Conservation (phyloP, 2,113 vertebrate species). For the Spea bombifrons region DNA sequence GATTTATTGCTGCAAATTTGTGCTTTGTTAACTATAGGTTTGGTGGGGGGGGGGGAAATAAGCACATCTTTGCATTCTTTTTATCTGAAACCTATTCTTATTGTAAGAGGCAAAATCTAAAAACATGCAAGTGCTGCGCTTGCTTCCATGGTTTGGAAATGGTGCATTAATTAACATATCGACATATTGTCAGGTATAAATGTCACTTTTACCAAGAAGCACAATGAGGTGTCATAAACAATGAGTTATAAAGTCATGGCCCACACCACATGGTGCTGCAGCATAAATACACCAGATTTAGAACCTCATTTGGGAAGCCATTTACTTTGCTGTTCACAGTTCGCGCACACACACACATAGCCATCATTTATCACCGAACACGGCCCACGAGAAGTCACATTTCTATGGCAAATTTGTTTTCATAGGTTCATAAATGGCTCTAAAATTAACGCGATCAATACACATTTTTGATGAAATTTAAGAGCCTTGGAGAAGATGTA, state of each 20-base stretch:
- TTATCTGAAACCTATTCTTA: constrained; percentile 21
- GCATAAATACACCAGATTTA: constrained; percentile 8
- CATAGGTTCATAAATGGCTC: not conserved
- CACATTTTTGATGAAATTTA: not conserved
- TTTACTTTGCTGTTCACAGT: not conserved
- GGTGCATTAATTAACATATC: constrained; percentile 45
- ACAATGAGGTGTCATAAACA: constrained; percentile 52
- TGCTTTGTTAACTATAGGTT: constrained; percentile 45
- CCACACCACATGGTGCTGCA: not conserved
- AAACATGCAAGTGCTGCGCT: constrained; percentile 36
- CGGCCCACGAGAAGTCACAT: not conserved
- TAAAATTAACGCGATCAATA: not conserved
- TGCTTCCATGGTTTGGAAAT: constrained; percentile 40
- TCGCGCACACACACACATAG: not conserved
- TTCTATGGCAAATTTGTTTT: not conserved
- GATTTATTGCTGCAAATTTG: constrained; percentile 44
- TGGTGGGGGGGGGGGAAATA: constrained; percentile 11
- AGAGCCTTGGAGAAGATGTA: too few species aligned
- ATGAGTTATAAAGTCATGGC: constrained; percentile 17
- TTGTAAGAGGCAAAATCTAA: constrained; percentile 22
- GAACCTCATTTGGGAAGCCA: constrained; percentile 1
- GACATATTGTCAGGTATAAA: constrained; percentile 41
- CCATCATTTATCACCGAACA: not conserved
- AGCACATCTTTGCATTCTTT: constrained; percentile 30
- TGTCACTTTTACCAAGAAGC: constrained; percentile 45